Conservation (phyloP, 2,888 invertebrate genomes). For the Boloria selene region DNA sequence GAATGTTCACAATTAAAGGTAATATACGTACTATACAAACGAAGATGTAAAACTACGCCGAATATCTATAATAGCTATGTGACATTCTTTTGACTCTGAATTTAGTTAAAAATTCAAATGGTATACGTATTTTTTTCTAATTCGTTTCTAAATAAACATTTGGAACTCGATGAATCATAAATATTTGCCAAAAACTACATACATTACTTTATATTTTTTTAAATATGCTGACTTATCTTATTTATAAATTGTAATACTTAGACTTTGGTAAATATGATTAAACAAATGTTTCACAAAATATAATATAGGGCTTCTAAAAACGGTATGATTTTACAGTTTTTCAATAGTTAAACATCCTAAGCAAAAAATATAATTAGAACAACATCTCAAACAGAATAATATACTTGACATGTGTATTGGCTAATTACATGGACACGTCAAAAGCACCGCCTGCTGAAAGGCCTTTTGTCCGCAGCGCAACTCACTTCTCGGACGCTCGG, state of each 20-base stretch:
- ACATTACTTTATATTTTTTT: too few species aligned
- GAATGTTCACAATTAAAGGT: slow-evolving; percentile 31
- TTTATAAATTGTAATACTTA: too few species aligned
- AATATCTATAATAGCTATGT: not conserved
- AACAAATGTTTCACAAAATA: too few species aligned
- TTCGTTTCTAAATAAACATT: too few species aligned
- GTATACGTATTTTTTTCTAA: too few species aligned
- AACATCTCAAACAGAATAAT: slow-evolving; percentile 14
- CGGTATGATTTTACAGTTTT: not conserved
- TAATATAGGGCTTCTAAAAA: too few species aligned
- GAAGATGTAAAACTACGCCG: not conserved
- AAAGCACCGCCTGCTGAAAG: slow-evolving; percentile 69
- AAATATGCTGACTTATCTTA: too few species aligned
- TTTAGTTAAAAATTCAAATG: too few species aligned
- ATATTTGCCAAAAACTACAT: too few species aligned
- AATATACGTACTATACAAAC: slow-evolving; percentile 8
- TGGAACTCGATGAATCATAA: too few species aligned
- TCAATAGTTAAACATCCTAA: not conserved
- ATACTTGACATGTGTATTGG: slow-evolving; percentile 24
- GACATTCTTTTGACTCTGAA: slow-evolving; percentile 5
- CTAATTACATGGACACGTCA: slow-evolving; percentile 48
- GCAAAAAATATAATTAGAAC: slow-evolving; percentile 1
- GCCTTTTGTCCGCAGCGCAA: slow-evolving; percentile 59
- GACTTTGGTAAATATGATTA: too few species aligned
- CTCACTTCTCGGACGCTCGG: slow-evolving; percentile 50